These are phyloP conservation scores for Linhomoeus sp. DNA, from an alignment of 2,888 invertebrate genomes.

Conservation along the genomic window DNA sequence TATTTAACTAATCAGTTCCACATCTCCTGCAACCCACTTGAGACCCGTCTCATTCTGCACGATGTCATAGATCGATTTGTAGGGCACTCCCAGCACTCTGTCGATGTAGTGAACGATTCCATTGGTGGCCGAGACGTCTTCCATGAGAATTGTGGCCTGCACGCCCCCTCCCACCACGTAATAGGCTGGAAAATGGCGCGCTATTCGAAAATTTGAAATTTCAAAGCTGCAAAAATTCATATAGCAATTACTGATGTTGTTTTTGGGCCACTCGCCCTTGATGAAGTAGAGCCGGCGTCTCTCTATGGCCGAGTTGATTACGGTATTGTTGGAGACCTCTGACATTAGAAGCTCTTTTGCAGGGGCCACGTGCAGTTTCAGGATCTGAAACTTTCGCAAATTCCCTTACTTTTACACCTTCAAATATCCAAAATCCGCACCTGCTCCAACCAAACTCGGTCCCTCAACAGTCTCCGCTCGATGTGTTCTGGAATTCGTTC, in stretches of 20 bases:
- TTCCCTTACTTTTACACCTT: no score
- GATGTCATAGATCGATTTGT: constrained; percentile 20
- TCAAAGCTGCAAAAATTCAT: not conserved
- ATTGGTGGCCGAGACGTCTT: constrained; percentile 26
- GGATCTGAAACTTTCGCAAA: constrained; percentile 18
- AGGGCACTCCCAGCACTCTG: constrained; percentile 26
- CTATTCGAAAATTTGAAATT: not conserved
- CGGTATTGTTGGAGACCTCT: constrained; percentile 27
- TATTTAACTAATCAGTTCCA: no score
- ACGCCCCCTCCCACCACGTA: constrained; percentile 28
- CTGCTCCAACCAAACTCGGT: constrained; percentile 27
- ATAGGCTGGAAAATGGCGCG: constrained; percentile 18
- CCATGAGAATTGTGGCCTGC: constrained; percentile 20
- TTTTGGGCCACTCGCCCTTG: constrained; percentile 26
- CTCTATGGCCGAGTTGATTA: constrained; percentile 25
- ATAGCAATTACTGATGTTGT: constrained; percentile 23
- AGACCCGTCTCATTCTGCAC: constrained; percentile 18
- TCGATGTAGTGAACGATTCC: constrained; percentile 29
- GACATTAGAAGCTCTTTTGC: constrained; percentile 25
- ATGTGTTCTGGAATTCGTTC: constrained; percentile 26
- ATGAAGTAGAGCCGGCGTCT: constrained; percentile 23
- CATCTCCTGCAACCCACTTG: not conserved
- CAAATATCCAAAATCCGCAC: no score
- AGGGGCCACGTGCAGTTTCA: constrained; percentile 27
- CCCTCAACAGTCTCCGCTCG: constrained; percentile 22